Base-by-base conservation (phyloP, 2,888 invertebrate genomes). In the Spisula subtruncata region DNA sequence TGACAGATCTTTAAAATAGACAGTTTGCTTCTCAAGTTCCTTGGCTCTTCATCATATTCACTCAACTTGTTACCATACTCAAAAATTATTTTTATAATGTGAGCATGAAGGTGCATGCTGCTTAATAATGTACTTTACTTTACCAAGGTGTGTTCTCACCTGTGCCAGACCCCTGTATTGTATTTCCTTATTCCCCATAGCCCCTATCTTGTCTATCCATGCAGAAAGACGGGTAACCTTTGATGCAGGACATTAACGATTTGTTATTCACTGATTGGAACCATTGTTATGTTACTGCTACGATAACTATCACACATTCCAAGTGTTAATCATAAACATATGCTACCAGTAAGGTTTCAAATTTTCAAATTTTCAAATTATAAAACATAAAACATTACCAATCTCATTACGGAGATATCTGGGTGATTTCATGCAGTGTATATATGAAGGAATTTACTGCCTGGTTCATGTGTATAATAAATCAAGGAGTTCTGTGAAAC, bases 311-410 rank as follows among this genome's bases (percentile, higher is more conserved):
- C 75, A 35, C 75, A 75, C 29, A 75, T 75, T 32, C 75, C 75
- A 18, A 0, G 75, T 32, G 18, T 75, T 75, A 75, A 75, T 75
- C 32, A 16, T 75, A 32, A n/a, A 32, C 75, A 75, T 75, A 75
- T 75, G 75, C 35, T 35, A 16, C 75, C 35, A 32, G 32, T 75
- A 35, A 16, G 75, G n/a, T n/a, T n/a, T n/a, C n/a, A n/a, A n/a
- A n/a, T n/a, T n/a, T n/a, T n/a, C n/a, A n/a, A n/a, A n/a, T n/a
- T 75, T 35, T 75, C 35, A 75, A 35, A 75, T 75, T 75, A 75
- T 75, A 32, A 32, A 41, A 14, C 18, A 18, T 35, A 75, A 66
- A 35, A 75, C 25, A 16, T 75, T 75, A 25, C 75, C 32, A 75
- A 35, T 35, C 75, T 32, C 75, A 75, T 32, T 32, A 35, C 14